Percentiles rank a stretch among this genome's conserved stretches.
phyloP scores from a whole-genome alignment of 2,113 vertebrate genomes.

The Ailuropoda melanoleuca region DNA sequence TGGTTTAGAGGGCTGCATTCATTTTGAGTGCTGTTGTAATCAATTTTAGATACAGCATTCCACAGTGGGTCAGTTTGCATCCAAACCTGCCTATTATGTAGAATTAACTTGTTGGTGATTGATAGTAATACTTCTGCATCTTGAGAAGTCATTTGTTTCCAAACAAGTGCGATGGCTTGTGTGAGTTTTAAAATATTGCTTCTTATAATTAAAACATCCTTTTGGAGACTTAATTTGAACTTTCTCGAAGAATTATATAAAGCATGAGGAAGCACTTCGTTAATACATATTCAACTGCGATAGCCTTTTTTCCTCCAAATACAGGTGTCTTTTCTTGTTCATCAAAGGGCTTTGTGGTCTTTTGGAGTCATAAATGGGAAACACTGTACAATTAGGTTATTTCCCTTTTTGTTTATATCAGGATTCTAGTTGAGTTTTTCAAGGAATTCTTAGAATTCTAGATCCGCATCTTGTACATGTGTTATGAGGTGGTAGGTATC shows the following conservation, averaged over 20 bases:
- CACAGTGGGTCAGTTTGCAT: conserved; percentile 86
- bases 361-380: neutral
- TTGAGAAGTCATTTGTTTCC: conserved; percentile 88
- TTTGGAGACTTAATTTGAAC: conserved; percentile 66
- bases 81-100: conserved; percentile 88
- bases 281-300: neutral
- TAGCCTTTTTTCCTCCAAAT: neutral
- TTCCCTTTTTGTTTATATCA: conserved; percentile 27
- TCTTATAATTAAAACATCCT: conserved; percentile 66
- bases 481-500: neutral
- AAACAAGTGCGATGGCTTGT: conserved; percentile 83
- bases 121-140: conserved; percentile 85
- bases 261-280: conserved; percentile 1
- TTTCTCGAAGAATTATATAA: neutral
- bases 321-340: neutral
- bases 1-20: conserved; percentile 87
- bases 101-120: conserved; percentile 90
- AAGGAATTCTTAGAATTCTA: conserved; percentile 11
- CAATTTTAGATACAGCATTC: conserved; percentile 88
- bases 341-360: conserved; percentile 12
- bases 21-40: conserved; percentile 89
- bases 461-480: neutral
- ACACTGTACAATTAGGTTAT: neutral
- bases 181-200: conserved; percentile 71
- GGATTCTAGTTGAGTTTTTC: neutral